Conservation (phyloP, 2,797 vertebrate species). For the Anguilla marmorata region DNA sequence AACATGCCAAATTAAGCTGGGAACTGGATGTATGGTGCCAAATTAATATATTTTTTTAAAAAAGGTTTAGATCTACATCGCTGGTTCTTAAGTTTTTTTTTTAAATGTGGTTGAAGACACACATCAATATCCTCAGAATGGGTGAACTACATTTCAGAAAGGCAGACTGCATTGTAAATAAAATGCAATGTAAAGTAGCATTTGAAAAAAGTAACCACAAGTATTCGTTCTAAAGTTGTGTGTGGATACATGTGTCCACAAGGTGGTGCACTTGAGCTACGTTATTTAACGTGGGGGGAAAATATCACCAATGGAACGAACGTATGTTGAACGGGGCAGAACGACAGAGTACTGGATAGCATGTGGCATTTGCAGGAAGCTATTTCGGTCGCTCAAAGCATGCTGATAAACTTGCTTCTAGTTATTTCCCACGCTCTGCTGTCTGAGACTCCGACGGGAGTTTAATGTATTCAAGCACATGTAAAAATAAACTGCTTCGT, state of each 20-base stretch:
- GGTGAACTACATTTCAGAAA: no score
- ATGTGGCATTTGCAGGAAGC: background rate
- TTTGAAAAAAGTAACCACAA: background rate
- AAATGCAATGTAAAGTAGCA: background rate
- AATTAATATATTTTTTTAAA: no score
- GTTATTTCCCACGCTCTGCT: background rate
- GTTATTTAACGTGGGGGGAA: background rate
- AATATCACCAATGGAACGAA: background rate
- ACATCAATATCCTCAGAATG: no score
- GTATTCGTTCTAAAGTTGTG: no score
- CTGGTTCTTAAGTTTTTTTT: no score
- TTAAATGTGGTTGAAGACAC: no score
- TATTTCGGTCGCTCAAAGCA: background rate
- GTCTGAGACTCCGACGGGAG: background rate
- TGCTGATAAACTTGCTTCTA: background rate
- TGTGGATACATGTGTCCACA: background rate
- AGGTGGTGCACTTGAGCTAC: conserved; percentile 13
- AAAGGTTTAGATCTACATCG: no score
- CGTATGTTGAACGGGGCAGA: background rate
- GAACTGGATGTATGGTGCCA: no score
- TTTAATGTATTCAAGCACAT: background rate
- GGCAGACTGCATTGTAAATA: no score
- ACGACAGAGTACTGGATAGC: background rate
- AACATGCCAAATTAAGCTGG: no score
- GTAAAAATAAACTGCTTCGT: no score